Base-by-base conservation (phyloP, 1,140 invertebrate species). In the Temnothorax longispinosus region DNA sequence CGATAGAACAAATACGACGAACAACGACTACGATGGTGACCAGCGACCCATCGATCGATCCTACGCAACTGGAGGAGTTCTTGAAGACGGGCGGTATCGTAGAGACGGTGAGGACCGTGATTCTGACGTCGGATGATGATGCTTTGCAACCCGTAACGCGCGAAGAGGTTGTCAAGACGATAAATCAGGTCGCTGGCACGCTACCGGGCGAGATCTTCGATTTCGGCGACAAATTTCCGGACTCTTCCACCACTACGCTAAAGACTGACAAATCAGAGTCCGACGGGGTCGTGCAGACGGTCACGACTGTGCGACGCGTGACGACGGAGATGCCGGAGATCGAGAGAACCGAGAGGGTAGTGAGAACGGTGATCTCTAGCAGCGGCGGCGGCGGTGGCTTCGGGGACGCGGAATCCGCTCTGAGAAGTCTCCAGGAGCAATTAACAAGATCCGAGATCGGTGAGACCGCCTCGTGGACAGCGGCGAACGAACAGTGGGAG, bases 401-500 rank as follows among this genome's bases (percentile, higher is more conserved):
- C 35, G 75, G 56, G 0, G 84, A 90, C 15, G 3, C 54, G 52
- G 44, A 82, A 27, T 65, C 74, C 15, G 18, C 21, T n/a, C 18
- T 87, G 15, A 88, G 71, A 38, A 74, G 54, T 21, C 62, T 76
- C 15, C 69, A 80, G 15, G n/a, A 80, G 11, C 32, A 67, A 64
- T 56, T 75, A 2, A 7, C 27, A 15, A 88, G 62, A 69, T 47
- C 56, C 27, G 50, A 47, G 13, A 38, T 13, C 38, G 84, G 78
- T 13, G 21, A 58, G n/a, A 72, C 67, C 5, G 87, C 86, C 18
- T 82, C 89, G 2, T 90, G 89, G 90, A 35, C 62, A 44, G 81
- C 35, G 67, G 62, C 47, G 67, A 52, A 13, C n/a, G 94, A 95
- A 7, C 91, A 92, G n/a, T 95, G 95, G 95, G 94, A 95, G 18